Base-by-base conservation (phyloP, 2,888 invertebrate genomes). In the Eupithecia centaureata region DNA sequence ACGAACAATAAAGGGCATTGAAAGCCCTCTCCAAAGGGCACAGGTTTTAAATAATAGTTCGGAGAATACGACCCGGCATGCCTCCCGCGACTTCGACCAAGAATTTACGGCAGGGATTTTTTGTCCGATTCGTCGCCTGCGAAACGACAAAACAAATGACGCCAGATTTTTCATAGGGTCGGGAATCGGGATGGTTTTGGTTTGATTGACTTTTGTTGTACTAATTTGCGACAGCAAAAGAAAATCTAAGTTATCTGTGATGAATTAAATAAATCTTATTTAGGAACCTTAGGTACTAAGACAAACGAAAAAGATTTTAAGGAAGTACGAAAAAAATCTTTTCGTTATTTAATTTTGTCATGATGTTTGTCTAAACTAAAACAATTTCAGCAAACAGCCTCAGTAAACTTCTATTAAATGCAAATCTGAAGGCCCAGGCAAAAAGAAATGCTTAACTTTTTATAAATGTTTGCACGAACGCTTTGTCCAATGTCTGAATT, bases 401-500 rank as follows among this genome's bases (percentile, higher is more conserved):
- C 63, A 33, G 32, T 25, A 57, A 70, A 81, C 32, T 70, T 79
- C 78, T 79, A 81, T 84, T 83, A 80, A 85, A 86, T 85, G 86
- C 81, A 86, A 86, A 87, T 85, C 78, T 74, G 58, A 18, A 65
- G 59, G 56, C 52, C 58, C 77, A 67, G 76, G 69, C 25, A 79
- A 81, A 81, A 78, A 76, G 77, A 78, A 86, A 85, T 83, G 80
- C 79, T 84, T 82, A 86, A 86, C 84, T 87, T 90, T 86, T 87
- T 83, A 86, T 85, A 85, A 87, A 86, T 83, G 85, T 89, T 87
- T 85, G 84, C 83, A 83, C 85, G 85, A 85, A 83, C 80, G 83
- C 86, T 87, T 88, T 88, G 89, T 88, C 80, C 80, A 78, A 80
- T 77, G 67, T 84, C 85, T 85, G 85, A 82, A 83, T 85, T 79